These are phyloP conservation scores for Mionectes macconnelli DNA, from an alignment of 2,113 vertebrate species.

Conservation along the genomic window DNA sequence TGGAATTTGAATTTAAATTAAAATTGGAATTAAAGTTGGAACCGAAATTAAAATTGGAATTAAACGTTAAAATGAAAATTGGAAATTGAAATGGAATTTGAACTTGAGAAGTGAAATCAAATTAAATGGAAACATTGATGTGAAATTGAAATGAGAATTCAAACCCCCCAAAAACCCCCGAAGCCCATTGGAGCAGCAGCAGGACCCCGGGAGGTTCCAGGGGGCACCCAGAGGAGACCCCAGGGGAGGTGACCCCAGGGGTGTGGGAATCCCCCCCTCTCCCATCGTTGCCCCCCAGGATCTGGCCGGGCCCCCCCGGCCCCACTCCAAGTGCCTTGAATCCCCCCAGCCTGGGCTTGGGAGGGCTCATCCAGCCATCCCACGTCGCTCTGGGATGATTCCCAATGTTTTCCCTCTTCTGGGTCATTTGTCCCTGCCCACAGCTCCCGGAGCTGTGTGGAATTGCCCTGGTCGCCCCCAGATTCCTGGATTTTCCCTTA, in stretches of 20 bases:
- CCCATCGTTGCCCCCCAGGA: not conserved
- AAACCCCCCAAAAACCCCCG: not conserved
- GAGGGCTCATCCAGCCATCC: not conserved
- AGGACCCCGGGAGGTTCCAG: not conserved
- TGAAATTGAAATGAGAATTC: not conserved
- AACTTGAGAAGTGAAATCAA: not conserved
- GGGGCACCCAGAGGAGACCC: not conserved
- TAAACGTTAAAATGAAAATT: not conserved
- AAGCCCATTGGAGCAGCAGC: not conserved
- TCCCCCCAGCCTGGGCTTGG: not conserved
- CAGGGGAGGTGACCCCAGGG: not conserved
- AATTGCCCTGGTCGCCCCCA: not conserved
- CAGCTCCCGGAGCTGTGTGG: not conserved
- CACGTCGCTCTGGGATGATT: not conserved
- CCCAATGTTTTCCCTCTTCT: not conserved
- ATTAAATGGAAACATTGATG: not conserved
- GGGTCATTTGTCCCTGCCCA: not conserved
- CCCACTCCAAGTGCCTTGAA: not conserved
- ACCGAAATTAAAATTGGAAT: not conserved
- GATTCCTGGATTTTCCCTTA: not conserved
- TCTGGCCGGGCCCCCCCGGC: not conserved
- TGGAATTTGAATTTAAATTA: not conserved
- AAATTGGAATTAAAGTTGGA: not conserved
- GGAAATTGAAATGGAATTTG: not conserved
- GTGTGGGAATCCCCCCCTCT: not conserved